A percentile compares a stretch with the other conserved stretches of the same genome.
phyloP scores from a whole-genome alignment of 2,113 vertebrate species.

The Microtus montanus region DNA sequence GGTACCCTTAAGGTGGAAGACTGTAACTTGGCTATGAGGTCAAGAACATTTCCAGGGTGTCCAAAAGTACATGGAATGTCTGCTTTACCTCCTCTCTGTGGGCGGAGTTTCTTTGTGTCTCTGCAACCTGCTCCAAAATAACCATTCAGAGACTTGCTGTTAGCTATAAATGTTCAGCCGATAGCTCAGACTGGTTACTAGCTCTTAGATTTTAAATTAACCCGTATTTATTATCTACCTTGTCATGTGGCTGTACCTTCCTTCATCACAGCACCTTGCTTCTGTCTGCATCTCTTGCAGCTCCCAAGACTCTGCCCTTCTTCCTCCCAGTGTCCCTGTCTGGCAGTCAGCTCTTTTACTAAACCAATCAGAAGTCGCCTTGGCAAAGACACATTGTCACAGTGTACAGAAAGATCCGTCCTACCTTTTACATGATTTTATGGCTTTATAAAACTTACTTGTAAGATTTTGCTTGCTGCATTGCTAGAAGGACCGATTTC shows the following conservation, averaged over 20 bases:
- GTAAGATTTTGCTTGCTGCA: neutral
- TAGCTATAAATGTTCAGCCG: neutral
- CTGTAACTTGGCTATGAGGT: neutral
- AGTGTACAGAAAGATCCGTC: neutral
- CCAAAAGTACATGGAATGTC: neutral
- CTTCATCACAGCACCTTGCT: neutral
- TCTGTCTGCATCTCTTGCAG: neutral
- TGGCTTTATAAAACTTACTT: neutral
- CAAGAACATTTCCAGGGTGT: neutral
- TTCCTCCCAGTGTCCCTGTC: neutral
- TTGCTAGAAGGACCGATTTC: neutral
- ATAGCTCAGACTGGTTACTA: neutral
- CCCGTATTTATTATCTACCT: neutral
- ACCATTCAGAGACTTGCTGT: neutral
- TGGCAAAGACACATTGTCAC: neutral
- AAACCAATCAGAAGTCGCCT: neutral
- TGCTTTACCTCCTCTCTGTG: neutral
- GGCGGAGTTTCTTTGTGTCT: neutral
- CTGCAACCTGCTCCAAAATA: neutral
- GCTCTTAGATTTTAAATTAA: neutral
- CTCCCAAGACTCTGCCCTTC: neutral
- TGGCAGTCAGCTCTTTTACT: neutral
- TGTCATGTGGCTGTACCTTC: neutral
- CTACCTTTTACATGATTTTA: neutral
- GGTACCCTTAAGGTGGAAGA: neutral